Evolutionary conservation across 2,113 vertebrate genomes (phyloP).

Genomic region (Trematocara macrostoma): DNA sequence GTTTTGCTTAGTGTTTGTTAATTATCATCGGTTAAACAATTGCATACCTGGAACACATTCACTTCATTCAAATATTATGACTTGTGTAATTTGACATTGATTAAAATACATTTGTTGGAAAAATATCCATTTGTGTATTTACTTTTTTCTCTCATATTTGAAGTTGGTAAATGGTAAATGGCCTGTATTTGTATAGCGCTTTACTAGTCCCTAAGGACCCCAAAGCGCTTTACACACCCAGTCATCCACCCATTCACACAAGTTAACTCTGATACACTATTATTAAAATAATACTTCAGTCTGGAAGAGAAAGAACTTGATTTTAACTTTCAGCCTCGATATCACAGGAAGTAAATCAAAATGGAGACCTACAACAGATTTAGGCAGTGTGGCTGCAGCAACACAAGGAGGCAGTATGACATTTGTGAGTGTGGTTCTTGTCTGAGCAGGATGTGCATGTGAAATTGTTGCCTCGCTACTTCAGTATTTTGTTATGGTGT

Average conservation of each 20-base stretch:
- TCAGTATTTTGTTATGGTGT: not conserved
- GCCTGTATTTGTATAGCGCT: not conserved
- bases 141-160: not conserved
- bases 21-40: not conserved
- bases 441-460: not conserved
- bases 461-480: not conserved
- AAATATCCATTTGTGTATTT: not conserved
- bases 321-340: not conserved
- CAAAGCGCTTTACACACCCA: not conserved
- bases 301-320: not conserved
- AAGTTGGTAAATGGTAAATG: not conserved
- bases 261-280: not conserved
- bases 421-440: not conserved
- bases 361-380: constrained; percentile 5
- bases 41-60: not conserved
- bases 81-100: constrained; percentile 23
- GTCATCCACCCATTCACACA: not conserved
- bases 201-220: not conserved
- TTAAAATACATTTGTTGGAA: constrained; percentile 44
- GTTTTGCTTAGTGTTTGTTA: not conserved
- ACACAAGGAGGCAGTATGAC: constrained; percentile 33
- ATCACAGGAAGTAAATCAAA: constrained; percentile 1
- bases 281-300: not conserved
- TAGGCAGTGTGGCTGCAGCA: not conserved
- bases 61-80: not conserved